These are phyloP conservation scores for Gorsachius goisagi DNA, from an alignment of 2,113 vertebrate genomes.

Conservation along the genomic window DNA sequence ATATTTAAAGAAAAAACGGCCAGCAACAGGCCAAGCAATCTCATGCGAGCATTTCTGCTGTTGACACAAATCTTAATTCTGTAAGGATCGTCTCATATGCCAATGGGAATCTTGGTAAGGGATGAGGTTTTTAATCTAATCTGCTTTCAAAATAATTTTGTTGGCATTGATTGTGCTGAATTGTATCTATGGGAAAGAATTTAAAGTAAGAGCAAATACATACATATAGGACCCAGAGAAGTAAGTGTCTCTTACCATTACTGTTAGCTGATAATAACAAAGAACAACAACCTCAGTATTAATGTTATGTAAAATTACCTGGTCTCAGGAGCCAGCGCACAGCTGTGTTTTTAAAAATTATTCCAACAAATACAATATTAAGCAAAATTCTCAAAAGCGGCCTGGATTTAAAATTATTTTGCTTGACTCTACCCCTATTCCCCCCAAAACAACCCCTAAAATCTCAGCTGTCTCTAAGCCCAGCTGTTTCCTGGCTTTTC, in stretches of 20 bases:
- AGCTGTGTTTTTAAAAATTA: neutral
- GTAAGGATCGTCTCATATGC: neutral
- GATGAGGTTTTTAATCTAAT: slow-evolving; percentile 51
- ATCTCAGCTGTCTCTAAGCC: neutral
- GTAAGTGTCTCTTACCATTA: neutral
- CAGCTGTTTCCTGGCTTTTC: slow-evolving; percentile 52
- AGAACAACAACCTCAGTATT: neutral
- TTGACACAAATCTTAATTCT: slow-evolving; percentile 21
- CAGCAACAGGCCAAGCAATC: neutral
- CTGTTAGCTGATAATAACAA: neutral
- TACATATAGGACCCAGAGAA: neutral
- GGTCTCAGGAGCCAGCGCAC: neutral
- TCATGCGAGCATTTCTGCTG: neutral
- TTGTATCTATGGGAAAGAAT: slow-evolving; percentile 44
- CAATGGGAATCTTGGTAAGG: slow-evolving; percentile 22
- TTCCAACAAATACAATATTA: neutral
- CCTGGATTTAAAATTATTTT: neutral
- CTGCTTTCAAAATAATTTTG: slow-evolving; percentile 56
- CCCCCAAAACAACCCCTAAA: neutral
- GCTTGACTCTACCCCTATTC: neutral
- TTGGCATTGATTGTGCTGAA: slow-evolving; percentile 44
- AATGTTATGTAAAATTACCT: neutral
- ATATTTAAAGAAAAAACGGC: neutral
- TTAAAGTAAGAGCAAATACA: slow-evolving; percentile 18
- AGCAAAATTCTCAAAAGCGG: neutral